Evolutionary conservation across 2,888 invertebrate genomes (phyloP), one percentile per base, ranked within the genome.

Genomic region (Chesias legatella): DNA sequence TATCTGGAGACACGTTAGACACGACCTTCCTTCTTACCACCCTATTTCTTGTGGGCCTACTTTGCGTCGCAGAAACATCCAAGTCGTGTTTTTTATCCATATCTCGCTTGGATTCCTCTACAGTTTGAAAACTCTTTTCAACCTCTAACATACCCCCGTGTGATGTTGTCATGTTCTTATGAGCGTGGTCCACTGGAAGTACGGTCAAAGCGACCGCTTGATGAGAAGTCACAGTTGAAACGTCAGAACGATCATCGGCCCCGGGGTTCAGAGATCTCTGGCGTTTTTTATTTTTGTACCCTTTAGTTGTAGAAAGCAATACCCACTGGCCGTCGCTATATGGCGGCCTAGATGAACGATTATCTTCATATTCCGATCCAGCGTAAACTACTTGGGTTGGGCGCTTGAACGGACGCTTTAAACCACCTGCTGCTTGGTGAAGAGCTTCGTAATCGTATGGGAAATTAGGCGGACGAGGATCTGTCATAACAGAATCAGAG

Each of bases 311-410:
- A 0, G 94, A 94, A 5, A 94, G 73, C 1, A 94, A 77, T 1
- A 94, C 91, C 94, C 94, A 94, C 56, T 94, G 92, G 0, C 94
- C 94, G 44, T 94, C 92, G 0, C 93, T 92, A 45, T 88, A 86
- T 0, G 90, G 85, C 0, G 93, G 93, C 67, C 92, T 90, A 1
- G 89, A 86, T 26, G 34, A 27, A 8, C 44, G 39, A 10, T 51
- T 51, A 30, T 26, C 47, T 60, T 90, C 90, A 33, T 63, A 73
- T 17, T 86, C 84, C 22, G 66, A 56, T 20, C 90, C 90, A 10
- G 89, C 83, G 24, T 90, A 90, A 32, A 89, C 84, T 6, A 88
- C 81, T 63, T 82, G 82, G 1, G 88, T 81, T 1, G 89, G 89
- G 41, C 83, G 65, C 51, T 81, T 76, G 22, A 69, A 60, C 1